Evolutionary conservation across 2,797 vertebrate genomes (phyloP), one percentile per base, ranked within the genome.

Genomic region (Sphenodon punctatus): DNA sequence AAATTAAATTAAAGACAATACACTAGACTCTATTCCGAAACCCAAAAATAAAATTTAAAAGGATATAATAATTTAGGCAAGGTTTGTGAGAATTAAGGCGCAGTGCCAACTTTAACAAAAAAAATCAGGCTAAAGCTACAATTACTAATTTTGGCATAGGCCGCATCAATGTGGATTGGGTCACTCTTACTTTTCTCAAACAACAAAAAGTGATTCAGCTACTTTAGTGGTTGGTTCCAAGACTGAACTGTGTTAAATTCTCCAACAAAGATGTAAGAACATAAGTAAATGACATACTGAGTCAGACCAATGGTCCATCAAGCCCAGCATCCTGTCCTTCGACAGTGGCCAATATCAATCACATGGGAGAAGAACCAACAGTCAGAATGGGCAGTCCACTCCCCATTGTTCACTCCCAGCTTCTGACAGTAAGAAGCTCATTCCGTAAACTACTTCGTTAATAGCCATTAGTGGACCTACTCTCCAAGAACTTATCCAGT

Each of bases 1-100:
- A 94, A 86, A 89, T 90, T 87, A 93, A 89, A 88, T 74, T 87
- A 89, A 89, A 88, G 85, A n/a, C n/a, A 87, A 80, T 89, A 89
- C 56, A 75, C 36, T 58, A 46, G 67, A 51, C 75, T 71, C 25
- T 65, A 76, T 78, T 73, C 86, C 88, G 79, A 84, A 58, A 56
- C 72, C 30, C 71, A 22, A 32, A 36, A 84, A 87, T 63, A 89
- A 92, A 93, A 92, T 90, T 86, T 70, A 91, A 92, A 88, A 90
- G 87, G 67, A 43, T 42, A 80, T 89, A n/a, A n/a, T 84, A 55
- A 84, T 90, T 92, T 88, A 77, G 87, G 72, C 19, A 78, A 63
- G 41, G 67, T 76, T 61, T 67, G 59, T 36, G 75, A 78, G 66
- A 73, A 48, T 19, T 68, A 71, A 78, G 75, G 76, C 80, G 72